phyloP scores from a whole-genome alignment of 2,113 vertebrate species.

The Callionymus lyra region DNA sequence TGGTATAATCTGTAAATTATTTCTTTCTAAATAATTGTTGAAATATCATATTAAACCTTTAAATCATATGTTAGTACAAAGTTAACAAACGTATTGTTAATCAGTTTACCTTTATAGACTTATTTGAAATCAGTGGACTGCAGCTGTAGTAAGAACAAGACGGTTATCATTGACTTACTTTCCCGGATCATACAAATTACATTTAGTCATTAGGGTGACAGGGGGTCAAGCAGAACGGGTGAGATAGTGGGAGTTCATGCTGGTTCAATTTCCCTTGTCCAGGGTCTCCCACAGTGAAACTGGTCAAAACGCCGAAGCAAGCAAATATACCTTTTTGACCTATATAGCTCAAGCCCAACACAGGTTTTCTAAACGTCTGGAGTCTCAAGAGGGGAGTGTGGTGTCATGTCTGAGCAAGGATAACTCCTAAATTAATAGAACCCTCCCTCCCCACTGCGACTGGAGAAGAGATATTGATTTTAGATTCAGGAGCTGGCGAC shows the following conservation, averaged over 20 bases:
- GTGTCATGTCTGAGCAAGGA: conserved; percentile 23
- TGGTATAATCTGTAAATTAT: too few species aligned
- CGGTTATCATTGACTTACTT: too few species aligned
- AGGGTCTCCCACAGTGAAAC: conserved; percentile 34
- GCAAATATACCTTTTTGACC: conserved; percentile 35
- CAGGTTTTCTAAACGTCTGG: conserved; percentile 19
- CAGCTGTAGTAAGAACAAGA: too few species aligned
- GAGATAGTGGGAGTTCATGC: conserved; percentile 64
- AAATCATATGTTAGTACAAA: too few species aligned
- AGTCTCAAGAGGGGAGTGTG: conserved; percentile 30
- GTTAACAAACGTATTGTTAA: too few species aligned
- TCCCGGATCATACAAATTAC: conserved; percentile 44
- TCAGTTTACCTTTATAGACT: too few species aligned
- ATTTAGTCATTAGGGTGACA: conserved; percentile 54
- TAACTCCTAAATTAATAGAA: conserved; percentile 42
- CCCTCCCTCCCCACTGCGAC: conserved; percentile 26
- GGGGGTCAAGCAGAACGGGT: conserved; percentile 51
- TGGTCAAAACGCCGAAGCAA: conserved; percentile 29
- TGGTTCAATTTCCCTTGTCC: conserved; percentile 57
- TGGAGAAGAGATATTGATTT: conserved; percentile 44
- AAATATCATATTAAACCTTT: too few species aligned
- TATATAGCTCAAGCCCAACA: conserved; percentile 46
- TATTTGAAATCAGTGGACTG: too few species aligned
- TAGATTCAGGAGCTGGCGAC: conserved; percentile 33
- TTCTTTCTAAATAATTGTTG: too few species aligned